Evolutionary conservation across 2,113 vertebrate genomes (phyloP).

Genomic region (Peromyscus leucopus): DNA sequence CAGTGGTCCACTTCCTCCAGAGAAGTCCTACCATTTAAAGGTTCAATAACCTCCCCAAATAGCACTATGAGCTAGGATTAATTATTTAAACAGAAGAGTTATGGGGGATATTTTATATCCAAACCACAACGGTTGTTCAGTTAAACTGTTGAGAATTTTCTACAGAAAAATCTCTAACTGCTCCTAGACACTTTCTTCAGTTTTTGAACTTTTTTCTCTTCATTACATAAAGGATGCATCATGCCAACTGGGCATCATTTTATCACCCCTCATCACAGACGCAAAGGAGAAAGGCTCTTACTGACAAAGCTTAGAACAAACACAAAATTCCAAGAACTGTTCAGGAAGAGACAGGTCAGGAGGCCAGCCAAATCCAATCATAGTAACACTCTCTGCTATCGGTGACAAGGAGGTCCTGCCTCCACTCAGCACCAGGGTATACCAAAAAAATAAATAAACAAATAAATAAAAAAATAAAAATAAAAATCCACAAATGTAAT

Average conservation of each 20-base stretch:
- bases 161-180: slow-evolving; percentile 4
- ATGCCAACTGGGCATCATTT: slow-evolving; percentile 28
- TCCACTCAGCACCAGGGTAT: too few species aligned
- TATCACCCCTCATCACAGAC: slow-evolving; percentile 7
- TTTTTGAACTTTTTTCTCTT: slow-evolving; percentile 10
- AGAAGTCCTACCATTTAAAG: not conserved
- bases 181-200: not conserved
- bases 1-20: not conserved
- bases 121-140: not conserved
- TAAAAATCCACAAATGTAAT: too few species aligned
- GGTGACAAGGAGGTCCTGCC: too few species aligned
- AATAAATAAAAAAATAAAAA: too few species aligned
- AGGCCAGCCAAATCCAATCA: not conserved
- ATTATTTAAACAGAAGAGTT: not conserved
- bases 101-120: not conserved
- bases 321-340: not conserved
- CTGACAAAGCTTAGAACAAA: slow-evolving; percentile 43
- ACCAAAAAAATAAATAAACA: too few species aligned
- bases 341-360: not conserved
- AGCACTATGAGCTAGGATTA: not conserved
- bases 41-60: not conserved
- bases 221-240: slow-evolving; percentile 1
- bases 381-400: not conserved
- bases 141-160: not conserved
- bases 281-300: slow-evolving; percentile 27